Base-by-base conservation (phyloP, 2,113 vertebrate genomes). In the Syngnathoides biaculeatus region DNA sequence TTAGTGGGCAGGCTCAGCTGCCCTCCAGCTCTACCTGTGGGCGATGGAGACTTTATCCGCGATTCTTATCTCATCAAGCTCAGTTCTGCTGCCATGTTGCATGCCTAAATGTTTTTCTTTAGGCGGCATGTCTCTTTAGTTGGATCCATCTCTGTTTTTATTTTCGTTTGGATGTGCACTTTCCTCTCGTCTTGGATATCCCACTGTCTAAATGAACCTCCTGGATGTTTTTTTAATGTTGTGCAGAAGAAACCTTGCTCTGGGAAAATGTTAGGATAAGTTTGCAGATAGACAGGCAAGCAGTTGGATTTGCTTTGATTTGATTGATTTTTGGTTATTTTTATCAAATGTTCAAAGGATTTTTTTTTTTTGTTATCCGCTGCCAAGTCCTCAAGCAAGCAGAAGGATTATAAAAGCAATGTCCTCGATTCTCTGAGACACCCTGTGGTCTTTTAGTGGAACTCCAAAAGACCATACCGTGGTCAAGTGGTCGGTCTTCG, bases 1-100 rank as follows among this genome's bases (percentile, higher is more conserved):
- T 87, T 81, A 86, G 83, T 80, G 87, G 85, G 82, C 81, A 86
- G 80, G 83, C 79, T 88, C 83, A 79, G 79, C 88, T 86, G 84
- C 82, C 81, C 86, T 67, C 80, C n/a, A 87, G 87, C 86, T 84
- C 71, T 88, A 91, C 89, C 91, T 90, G 87, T 88, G 87, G 87
- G 87, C 82, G 69, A 85, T 87, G 88, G 86, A 90, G 86, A 84
- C 83, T 78, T 87, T 84, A 78, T 86, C 88, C 81, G 81, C 83
- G 77, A 88, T 88, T 88, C 85, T 72, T 76, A 78, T 87, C 89
- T 88, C 90, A 90, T 83, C 83, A 80, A 87, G 79, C 87, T 66
- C 73, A 66, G 69, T 64, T 78, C 82, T 74, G 84, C 82, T 79
- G 84, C 69, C 69, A 73, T 72, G 73, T 75, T 70, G 61, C 53